Evolutionary conservation across 2,888 invertebrate species (phyloP), one percentile per base, ranked within the genome.

Genomic region (Eledona agricola): DNA sequence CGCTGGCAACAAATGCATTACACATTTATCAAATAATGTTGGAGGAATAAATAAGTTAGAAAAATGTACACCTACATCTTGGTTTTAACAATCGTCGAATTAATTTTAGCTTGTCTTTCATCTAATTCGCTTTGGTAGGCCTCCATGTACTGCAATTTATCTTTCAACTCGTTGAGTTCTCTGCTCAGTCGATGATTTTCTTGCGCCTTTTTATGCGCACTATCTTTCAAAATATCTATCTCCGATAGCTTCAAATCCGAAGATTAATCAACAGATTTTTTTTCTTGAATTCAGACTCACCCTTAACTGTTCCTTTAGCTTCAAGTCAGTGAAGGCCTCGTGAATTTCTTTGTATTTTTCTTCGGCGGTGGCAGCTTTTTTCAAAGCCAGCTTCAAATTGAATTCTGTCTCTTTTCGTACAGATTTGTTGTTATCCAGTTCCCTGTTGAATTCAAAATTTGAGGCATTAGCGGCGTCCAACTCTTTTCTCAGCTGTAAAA

Each of bases 251-350:
- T 11, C n/a, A n/a, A n/a, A n/a, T n/a, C n/a, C n/a, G n/a, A 34
- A 9, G 1, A 34, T 1, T n/a, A 17, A 16, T 20, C 6, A 38
- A 25, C 12, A 19, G 5, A 5, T 5, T 5, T 5, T 5, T 5
- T 19, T 19, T 19, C 19, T 5, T 19, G 4, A 19, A 4, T 19
- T 9, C 16, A 1, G 4, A 28, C 35, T 57, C 57, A 64, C 64
- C 17, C 54, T 50, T 49, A 59, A 58, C 49, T 66, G 62, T 22
- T 64, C 55, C 34, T 66, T 61, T 23, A 66, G 29, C 37, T 66
- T 62, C 20, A 61, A 32, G 28, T 55, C 62, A 7, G 51, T 52
- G 10, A 62, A 45, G 3, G 57, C 46, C 10, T 62, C 59, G 6
- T 55, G 31, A 20, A 60, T 59, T 29, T 64, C 60, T 12, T 55